Conservation (phyloP, 92 coral and sea anemone species). For the Palythoa caribaeorum region DNA sequence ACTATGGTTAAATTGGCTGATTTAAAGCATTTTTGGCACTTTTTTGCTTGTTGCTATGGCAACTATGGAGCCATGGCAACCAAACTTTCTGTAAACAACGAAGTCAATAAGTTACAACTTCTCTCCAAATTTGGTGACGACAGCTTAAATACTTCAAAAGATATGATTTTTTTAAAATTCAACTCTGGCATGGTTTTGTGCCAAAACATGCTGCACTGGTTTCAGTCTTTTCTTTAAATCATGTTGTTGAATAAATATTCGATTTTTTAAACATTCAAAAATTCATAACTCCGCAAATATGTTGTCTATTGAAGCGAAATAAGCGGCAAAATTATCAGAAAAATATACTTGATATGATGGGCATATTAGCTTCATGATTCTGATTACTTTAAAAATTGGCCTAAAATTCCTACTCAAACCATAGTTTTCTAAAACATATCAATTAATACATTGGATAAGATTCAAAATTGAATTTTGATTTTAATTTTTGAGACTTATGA, state of each 20-base stretch:
- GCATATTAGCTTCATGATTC: background rate
- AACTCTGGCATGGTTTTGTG: background rate
- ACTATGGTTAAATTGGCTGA: background rate
- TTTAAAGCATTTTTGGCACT: background rate
- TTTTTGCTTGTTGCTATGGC: conserved; percentile 25
- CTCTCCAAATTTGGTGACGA: conserved; percentile 5
- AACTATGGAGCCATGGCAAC: conserved; percentile 21
- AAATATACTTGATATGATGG: background rate
- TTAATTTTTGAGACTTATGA: too few relatives aligned
- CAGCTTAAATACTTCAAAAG: background rate
- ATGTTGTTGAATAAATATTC: conserved; percentile 13
- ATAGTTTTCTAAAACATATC: too few relatives aligned
- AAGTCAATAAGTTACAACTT: conserved; percentile 2
- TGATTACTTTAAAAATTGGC: background rate
- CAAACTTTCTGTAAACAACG: background rate
- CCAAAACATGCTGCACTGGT: background rate
- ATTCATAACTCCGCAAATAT: conserved; percentile 9
- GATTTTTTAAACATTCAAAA: conserved; percentile 5
- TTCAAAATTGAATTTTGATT: too few relatives aligned
- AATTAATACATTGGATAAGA: too few relatives aligned
- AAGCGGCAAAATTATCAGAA: conserved; percentile 23
- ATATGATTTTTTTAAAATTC: background rate
- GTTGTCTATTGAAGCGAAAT: conserved; percentile 21
- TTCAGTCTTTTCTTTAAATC: background rate
- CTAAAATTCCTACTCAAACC: too few relatives aligned